Base-by-base conservation (phyloP, 2,797 vertebrate genomes). In the Pampus argenteus region DNA sequence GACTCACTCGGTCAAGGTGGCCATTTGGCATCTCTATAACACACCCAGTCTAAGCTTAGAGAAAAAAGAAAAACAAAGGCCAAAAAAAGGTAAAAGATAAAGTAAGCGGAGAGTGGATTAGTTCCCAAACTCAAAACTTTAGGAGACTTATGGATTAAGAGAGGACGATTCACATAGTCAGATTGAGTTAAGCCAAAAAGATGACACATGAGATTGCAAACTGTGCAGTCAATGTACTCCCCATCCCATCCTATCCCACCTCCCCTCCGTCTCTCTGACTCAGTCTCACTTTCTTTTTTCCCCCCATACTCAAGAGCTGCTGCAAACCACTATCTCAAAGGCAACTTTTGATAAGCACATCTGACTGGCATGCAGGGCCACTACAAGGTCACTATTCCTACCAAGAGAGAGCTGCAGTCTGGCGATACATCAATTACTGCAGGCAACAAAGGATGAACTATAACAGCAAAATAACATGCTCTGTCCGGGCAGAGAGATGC, bases 301-400 rank as follows among this genome's bases (percentile, higher is more conserved):
- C n/a, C 36, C 15, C 55, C 45, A n/a, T 44, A 42, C 76, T 73
- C 38, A 40, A 78, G 34, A 65, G 57, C 58, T 54, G 61, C 76
- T 50, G 69, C 72, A 62, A 77, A 69, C 76, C 66, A 82, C 70
- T 88, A 65, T 63, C 65, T 85, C 76, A 90, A 82, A 83, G 82
- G 38, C 66, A 74, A 78, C 70, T 76, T 87, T 89, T 86, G 86
- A 91, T 86, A 86, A 89, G 81, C 78, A 84, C 76, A 76, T 82
- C 73, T 76, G 77, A 78, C 69, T 81, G 79, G 73, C 87, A 81
- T 75, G 74, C 40, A 55, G 56, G 72, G 75, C 80, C 61, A 74
- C 71, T 66, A 52, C 84, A 87, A 86, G 87, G 90, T 88, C 86
- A 88, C 76, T 65, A 66, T 80, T 81, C 57, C 42, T 64, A 67